These are phyloP conservation scores for Chymomyza fuscimana DNA, from an alignment of 2,888 invertebrate genomes.

Conservation along the genomic window DNA sequence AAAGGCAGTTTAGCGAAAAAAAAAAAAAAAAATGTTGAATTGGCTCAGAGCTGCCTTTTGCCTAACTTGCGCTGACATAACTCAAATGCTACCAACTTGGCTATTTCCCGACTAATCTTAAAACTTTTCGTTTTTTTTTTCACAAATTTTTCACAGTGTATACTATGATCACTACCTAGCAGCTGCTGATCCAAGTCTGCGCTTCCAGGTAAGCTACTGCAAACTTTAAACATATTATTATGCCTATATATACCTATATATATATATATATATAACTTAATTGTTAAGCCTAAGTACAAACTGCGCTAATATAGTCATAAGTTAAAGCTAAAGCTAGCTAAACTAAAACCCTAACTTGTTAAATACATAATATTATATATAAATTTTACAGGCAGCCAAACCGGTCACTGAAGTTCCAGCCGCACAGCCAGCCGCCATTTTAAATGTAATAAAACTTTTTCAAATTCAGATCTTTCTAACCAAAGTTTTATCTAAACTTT, in stretches of 20 bases:
- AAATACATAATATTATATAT: conserved; percentile 66
- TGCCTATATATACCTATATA: not conserved
- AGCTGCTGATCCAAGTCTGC: conserved; percentile 93
- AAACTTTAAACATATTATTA: conserved; percentile 10
- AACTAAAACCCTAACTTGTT: conserved; percentile 20
- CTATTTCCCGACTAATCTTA: not conserved
- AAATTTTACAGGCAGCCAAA: conserved; percentile 86
- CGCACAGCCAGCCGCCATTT: conserved; percentile 80
- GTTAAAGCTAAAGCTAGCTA: conserved; percentile 40
- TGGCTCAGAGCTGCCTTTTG: too few relatives aligned
- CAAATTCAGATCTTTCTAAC: conserved; percentile 53
- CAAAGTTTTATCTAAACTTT: conserved; percentile 53
- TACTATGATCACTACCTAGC: conserved; percentile 98
- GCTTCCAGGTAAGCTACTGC: conserved; percentile 88
- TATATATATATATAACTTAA: too few relatives aligned
- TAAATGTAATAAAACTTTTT: conserved; percentile 79
- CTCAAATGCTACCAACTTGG: not conserved
- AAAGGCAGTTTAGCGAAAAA: not conserved
- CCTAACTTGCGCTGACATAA: not conserved
- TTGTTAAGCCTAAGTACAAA: not conserved
- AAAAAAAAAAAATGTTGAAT: too few relatives aligned
- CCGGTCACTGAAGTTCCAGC: conserved; percentile 85
- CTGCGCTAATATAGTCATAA: conserved; percentile 14
- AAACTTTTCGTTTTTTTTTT: not conserved
- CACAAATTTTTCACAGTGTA: conserved; percentile 82